Percentiles rank a stretch among this genome's conserved stretches.
Conservation (phyloP, 2,113 vertebrate genomes). For the Cheirogaleus medius region DNA sequence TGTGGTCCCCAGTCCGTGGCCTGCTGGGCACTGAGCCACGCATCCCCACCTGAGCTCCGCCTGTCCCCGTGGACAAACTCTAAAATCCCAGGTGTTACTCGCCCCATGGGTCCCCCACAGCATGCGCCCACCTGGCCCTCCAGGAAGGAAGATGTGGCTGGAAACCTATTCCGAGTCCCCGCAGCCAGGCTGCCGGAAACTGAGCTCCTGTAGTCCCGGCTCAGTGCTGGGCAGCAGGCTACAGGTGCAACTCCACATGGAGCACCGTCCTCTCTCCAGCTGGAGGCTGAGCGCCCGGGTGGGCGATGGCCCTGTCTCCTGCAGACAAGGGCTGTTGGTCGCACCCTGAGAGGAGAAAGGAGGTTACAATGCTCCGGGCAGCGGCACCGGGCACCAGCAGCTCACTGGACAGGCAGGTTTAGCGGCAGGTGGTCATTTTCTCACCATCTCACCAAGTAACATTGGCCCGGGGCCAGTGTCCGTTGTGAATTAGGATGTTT, state of each 20-base stretch:
- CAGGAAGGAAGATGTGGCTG: not conserved
- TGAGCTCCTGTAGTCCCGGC: not conserved
- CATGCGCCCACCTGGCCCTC: not conserved
- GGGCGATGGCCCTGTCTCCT: constrained; percentile 45
- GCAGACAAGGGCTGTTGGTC: constrained; percentile 52
- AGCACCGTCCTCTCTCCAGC: constrained; percentile 28
- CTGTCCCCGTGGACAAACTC: not conserved
- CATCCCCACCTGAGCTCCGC: too few relatives aligned
- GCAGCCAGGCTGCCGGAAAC: not conserved
- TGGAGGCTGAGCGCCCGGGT: constrained; percentile 26
- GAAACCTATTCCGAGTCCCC: not conserved
- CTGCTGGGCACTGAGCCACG: too few relatives aligned
- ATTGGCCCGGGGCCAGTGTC: constrained; percentile 33
- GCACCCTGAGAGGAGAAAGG: constrained; percentile 61
- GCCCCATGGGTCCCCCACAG: not conserved
- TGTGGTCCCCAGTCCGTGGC: too few relatives aligned
- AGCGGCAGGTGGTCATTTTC: constrained; percentile 17
- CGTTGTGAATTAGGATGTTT: not conserved
- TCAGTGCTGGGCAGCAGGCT: not conserved
- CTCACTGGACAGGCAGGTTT: constrained; percentile 53
- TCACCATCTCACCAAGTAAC: not conserved
- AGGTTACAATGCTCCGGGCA: constrained; percentile 44
- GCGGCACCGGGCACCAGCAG: constrained; percentile 35
- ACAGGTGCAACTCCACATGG: not conserved
- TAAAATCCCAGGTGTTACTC: not conserved